Percentiles rank a stretch among this genome's conserved stretches.
Conservation (phyloP, 2,888 invertebrate genomes). For the Drosophila lutescens region DNA sequence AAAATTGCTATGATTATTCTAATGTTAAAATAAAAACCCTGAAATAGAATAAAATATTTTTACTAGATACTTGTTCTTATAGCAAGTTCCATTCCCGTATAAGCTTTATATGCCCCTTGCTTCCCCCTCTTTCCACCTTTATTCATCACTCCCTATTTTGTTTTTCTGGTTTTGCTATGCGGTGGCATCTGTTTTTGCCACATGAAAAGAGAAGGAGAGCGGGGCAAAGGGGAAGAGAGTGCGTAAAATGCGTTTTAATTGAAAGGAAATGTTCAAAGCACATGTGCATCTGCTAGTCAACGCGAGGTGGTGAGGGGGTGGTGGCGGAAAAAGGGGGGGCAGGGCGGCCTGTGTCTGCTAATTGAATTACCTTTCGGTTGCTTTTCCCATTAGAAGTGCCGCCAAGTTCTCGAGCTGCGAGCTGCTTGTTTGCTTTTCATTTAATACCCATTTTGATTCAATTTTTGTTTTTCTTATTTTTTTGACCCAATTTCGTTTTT, state of each 20-base stretch:
- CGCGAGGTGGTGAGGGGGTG: neutral
- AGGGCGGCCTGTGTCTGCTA: constrained; percentile 46
- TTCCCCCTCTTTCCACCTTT: neutral
- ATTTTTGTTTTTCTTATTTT: constrained; percentile 49
- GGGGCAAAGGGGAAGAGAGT: constrained; percentile 32
- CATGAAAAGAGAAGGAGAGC: neutral
- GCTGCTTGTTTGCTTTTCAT: constrained; percentile 46
- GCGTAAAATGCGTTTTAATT: constrained; percentile 75
- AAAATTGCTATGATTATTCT: no score
- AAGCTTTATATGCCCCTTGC: neutral
- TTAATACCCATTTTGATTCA: constrained; percentile 47
- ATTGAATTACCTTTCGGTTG: constrained; percentile 70
- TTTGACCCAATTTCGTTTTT: constrained; percentile 62
- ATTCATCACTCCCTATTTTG: constrained; percentile 13
- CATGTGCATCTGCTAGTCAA: constrained; percentile 43
- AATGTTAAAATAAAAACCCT: no score
- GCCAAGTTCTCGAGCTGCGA: constrained; percentile 36
- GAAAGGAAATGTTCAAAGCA: constrained; percentile 73
- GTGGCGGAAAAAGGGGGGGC: neutral
- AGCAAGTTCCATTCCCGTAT: neutral
- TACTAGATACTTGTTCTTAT: no score
- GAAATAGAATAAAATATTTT: no score
- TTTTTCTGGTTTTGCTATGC: constrained; percentile 25
- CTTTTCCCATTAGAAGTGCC: constrained; percentile 58
- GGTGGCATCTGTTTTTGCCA: constrained; percentile 66